Base-by-base conservation (phyloP, 1,140 invertebrate genomes). In the Cydia strobilella region DNA sequence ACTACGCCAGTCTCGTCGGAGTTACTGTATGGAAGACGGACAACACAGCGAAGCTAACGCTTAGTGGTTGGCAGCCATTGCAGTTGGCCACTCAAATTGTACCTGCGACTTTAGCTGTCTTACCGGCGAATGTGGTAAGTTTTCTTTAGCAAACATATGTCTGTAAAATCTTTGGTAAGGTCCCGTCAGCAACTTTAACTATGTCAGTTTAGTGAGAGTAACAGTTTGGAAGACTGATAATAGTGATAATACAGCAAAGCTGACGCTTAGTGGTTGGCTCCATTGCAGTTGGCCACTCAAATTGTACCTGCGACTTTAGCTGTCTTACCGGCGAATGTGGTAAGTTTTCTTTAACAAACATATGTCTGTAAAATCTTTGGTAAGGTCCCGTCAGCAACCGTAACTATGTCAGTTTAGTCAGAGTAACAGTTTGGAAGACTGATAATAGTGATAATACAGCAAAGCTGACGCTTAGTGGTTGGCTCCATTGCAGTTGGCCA, bases 81-180 rank as follows among this genome's bases (percentile, higher is more conserved):
- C 94, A 97, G 59, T 92, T 98, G 20, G 96, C 96, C 0, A 98
- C 97, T 5, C 97, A 98, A 92, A 88, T 98, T 3, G 95, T 98
- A 76, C 97, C 97, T 0, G 96, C 97, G 0, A 96, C 97, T 2
- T 92, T 97, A 2, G 96, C 97, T 0, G 90, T 96, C 20, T 90
- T 90, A 71, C 87, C 89, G 0, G 72, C 84, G 74, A 85, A 87
- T 79, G 54, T 87, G 75, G 89, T 92, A 62, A 86, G 86, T 81
- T 13, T 35, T 42, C 54, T 54, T 23, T 54, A 39, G 10, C 66
- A 31, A 35, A 15, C 15, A 18, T 54, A 18, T 54, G n/a, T n/a
- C 3, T n/a, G n/a, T n/a, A 18, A 15, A 51, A n/a, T 42, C 42
- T 13, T 45, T 45, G 42, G 42, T 18, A 54, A 54, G 6, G 54